Conservation (phyloP, 2,797 vertebrate species). For the Eulemur coronatus region DNA sequence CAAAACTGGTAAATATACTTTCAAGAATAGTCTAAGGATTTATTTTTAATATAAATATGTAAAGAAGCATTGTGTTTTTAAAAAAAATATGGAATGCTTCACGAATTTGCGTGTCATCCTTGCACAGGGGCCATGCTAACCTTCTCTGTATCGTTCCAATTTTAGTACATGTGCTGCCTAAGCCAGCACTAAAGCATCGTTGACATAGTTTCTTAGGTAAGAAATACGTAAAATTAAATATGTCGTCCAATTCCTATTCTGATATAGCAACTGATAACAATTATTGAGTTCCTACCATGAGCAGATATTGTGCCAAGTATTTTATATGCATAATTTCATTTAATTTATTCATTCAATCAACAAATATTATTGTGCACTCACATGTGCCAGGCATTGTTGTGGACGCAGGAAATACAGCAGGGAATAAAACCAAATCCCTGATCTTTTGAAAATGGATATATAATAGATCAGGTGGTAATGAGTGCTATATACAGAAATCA, state of each 20-base stretch:
- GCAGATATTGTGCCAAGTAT: background rate
- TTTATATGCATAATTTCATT: background rate
- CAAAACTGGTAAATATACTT: background rate
- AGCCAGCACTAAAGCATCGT: background rate
- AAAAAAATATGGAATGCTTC: too few species aligned
- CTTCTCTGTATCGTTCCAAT: too few species aligned
- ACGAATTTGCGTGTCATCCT: too few species aligned
- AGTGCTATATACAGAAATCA: background rate
- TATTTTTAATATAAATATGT: background rate
- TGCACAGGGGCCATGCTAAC: too few species aligned
- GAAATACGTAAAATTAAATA: background rate
- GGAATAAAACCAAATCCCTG: background rate
- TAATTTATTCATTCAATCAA: background rate
- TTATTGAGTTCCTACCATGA: background rate
- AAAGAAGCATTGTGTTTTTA: background rate
- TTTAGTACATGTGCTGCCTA: too few species aligned
- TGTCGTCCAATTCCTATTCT: background rate
- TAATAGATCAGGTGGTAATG: background rate
- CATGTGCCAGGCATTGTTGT: background rate
- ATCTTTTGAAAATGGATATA: background rate
- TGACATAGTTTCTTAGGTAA: background rate
- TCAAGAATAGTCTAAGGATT: background rate
- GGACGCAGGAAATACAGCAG: background rate
- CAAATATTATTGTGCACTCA: background rate
- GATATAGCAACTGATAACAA: background rate